Evolutionary conservation across 2,797 vertebrate genomes (phyloP).

Genomic region (Hyperoplus immaculatus): DNA sequence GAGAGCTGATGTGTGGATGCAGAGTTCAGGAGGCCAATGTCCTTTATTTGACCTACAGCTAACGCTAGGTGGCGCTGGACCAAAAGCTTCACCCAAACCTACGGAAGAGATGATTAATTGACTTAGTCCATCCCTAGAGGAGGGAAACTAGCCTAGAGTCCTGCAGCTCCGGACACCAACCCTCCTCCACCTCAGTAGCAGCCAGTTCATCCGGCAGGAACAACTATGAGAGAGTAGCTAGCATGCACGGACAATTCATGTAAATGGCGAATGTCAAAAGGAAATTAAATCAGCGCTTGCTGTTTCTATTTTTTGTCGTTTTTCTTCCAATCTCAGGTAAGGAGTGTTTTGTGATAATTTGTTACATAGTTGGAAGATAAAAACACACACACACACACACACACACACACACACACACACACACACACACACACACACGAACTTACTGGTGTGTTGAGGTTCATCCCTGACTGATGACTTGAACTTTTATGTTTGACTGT

Average conservation of each 20-base stretch:
- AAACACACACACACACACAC: not conserved
- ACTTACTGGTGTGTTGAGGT: too few relatives aligned
- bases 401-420: too few relatives aligned
- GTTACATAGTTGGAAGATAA: not conserved
- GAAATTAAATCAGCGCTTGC: conserved; percentile 80
- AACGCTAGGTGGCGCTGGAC: conserved; percentile 60
- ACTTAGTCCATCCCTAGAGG: conserved; percentile 56
- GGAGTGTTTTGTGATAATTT: conserved; percentile 10
- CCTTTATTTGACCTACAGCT: not conserved
- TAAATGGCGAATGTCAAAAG: conserved; percentile 86
- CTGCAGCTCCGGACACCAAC: conserved; percentile 38
- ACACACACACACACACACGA: too few relatives aligned
- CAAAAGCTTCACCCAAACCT: not conserved
- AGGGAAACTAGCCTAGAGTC: conserved; percentile 54
- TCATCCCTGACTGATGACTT: too few relatives aligned
- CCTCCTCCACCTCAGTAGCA: conserved; percentile 52
- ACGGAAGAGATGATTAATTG: conserved; percentile 18
- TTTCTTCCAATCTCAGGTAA: conserved; percentile 86
- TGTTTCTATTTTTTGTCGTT: conserved; percentile 78
- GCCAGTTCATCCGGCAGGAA: conserved; percentile 63
- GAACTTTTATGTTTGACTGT: too few relatives aligned
- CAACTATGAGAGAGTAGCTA: conserved; percentile 62
- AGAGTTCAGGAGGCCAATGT: not conserved
- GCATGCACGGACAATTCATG: conserved; percentile 78
- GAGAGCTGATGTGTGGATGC: not conserved